Evolutionary conservation across 2,888 invertebrate species (phyloP).

Genomic region (Tenthredo notha): DNA sequence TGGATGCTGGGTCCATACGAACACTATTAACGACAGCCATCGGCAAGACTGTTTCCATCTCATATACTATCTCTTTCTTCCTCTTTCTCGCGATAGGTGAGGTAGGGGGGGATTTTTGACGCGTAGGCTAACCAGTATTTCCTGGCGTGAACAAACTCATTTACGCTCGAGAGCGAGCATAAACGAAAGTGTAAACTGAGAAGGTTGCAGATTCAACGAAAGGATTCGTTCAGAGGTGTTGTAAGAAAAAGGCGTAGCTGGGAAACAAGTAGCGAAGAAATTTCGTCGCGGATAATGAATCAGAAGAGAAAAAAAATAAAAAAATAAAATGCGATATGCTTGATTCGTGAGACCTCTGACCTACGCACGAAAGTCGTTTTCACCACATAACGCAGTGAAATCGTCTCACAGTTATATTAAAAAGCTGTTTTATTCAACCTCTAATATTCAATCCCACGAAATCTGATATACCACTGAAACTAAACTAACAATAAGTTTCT

Average conservation of each 20-base stretch:
- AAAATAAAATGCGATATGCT: neutral
- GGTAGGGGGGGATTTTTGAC: slow-evolving; percentile 62
- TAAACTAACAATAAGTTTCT: slow-evolving; percentile 23
- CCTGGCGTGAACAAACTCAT: slow-evolving; percentile 47
- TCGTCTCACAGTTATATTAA: neutral
- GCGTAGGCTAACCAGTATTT: slow-evolving; percentile 68
- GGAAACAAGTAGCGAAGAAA: slow-evolving; percentile 1
- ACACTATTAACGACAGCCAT: slow-evolving; percentile 31
- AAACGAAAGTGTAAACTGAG: slow-evolving; percentile 63
- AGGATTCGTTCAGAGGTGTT: slow-evolving; percentile 12
- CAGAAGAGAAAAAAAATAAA: neutral
- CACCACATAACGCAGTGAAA: neutral
- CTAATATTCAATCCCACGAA: neutral
- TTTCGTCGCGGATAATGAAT: slow-evolving; percentile 8
- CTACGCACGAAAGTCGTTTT: slow-evolving; percentile 5
- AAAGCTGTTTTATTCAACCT: slow-evolving; percentile 14
- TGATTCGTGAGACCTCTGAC: slow-evolving; percentile 22
- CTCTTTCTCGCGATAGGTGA: slow-evolving; percentile 1
- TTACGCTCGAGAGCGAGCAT: slow-evolving; percentile 57
- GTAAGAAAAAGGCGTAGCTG: neutral
- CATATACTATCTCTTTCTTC: slow-evolving; percentile 52
- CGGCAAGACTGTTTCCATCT: slow-evolving; percentile 18
- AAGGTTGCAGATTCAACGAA: slow-evolving; percentile 30
- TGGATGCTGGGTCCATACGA: neutral
- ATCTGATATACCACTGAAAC: slow-evolving; percentile 29